Percentiles rank a stretch among this genome's conserved stretches.
These are phyloP conservation scores for Craseonycteris thonglongyai DNA, from an alignment of 2,113 vertebrate species.

Conservation along the genomic window DNA sequence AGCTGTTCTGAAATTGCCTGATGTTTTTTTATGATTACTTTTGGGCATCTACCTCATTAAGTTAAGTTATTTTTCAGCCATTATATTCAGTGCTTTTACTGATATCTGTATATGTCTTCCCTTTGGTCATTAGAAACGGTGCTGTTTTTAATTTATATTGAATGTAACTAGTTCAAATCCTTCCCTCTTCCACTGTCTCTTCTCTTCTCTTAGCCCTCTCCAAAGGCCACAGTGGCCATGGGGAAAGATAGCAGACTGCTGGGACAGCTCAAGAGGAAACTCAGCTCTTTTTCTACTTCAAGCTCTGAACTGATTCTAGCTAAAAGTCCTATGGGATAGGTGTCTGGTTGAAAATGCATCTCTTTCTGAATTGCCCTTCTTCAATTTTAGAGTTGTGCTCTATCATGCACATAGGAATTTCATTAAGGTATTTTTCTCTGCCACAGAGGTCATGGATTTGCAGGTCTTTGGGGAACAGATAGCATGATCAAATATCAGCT, in stretches of 20 bases:
- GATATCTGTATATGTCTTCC: background rate
- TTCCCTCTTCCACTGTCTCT: background rate
- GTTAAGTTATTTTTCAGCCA: background rate
- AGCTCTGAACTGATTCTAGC: background rate
- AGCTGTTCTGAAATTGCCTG: too few relatives aligned
- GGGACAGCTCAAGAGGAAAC: background rate
- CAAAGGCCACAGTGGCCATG: background rate
- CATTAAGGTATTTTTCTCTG: constrained; percentile 42
- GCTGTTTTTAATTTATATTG: background rate
- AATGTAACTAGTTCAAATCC: background rate
- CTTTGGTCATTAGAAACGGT: background rate
- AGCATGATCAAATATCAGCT: constrained; percentile 20
- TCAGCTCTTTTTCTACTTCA: background rate
- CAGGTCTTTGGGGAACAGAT: constrained; percentile 40
- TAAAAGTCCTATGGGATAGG: background rate
- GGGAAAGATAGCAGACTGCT: background rate
- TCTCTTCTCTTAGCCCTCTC: background rate
- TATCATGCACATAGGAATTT: constrained; percentile 35
- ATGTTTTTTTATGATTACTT: too few relatives aligned
- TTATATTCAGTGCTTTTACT: background rate
- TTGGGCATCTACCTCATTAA: background rate
- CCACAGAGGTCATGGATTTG: constrained; percentile 33
- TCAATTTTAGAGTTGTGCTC: constrained; percentile 27
- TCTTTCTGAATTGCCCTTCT: constrained; percentile 25
- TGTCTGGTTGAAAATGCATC: constrained; percentile 8